Base-by-base conservation (phyloP, 1,140 invertebrate species). In the Diachasma alloeum region DNA sequence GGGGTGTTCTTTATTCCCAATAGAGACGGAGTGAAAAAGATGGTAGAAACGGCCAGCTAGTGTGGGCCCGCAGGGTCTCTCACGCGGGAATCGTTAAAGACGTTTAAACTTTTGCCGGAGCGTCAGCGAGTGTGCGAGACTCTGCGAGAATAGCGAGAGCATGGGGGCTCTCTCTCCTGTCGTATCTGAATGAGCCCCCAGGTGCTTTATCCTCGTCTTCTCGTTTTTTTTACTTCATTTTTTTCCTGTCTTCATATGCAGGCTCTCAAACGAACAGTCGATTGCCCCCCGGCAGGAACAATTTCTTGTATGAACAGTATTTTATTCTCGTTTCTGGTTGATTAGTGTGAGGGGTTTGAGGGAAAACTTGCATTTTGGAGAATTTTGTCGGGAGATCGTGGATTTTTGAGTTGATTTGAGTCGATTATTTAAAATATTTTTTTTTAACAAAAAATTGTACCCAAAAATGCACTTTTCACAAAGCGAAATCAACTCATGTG, bases 81-180 rank as follows among this genome's bases (percentile, higher is more conserved):
- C 56, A 39, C 56, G 24, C n/a, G 72, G 72, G 59, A 67, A 76
- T 75, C 72, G 72, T 77, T 79, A 79, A 77, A 74, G 73, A 76
- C 70, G 73, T 80, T 80, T 80, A 67, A 80, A 80, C 69, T 80
- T 80, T 78, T 68, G 36, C 70, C 53, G 53, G 71, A 37, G 72
- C 73, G 67, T 75, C 67, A 71, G 72, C 68, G 42, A 74, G 19
- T 56, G 59, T 75, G 75, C 19, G 36, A 26, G 31, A 22, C 10
- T 63, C 37, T 39, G 36, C 19, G 36, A 73, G 46, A 44, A 63
- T 63, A 19, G 22, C 31, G 37, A 19, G 36, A 63, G 72, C 72
- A 53, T 56, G 15, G 19, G 71, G 72, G 53, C 19, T 9, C 31
- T 39, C 53, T 39, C 53, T 37, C 13, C 5, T 26, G 24, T 72